Evolutionary conservation across 64 coral and sea anemone genomes (phyloP), one percentile per base, ranked within the genome.

Genomic region (Stylophora pistillata): DNA sequence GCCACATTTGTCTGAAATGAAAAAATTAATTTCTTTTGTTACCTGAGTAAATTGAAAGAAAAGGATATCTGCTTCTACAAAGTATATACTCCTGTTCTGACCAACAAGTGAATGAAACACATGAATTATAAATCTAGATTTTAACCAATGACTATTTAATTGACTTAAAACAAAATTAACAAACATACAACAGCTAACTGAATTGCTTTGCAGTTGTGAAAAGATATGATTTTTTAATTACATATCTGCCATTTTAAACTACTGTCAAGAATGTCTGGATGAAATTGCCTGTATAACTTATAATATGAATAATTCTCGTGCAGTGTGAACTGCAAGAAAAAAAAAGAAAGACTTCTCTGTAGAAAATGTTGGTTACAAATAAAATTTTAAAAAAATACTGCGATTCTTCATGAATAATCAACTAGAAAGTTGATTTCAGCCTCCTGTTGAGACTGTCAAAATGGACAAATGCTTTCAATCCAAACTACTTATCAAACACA

Each of bases 391-490:
- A 71, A 71, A 54, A 53, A 60, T 69, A 68, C n/a, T 53, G 12
- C 21, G 66, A 32, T 15, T 65, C 31, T 84, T 84, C 33, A 84
- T 84, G 69, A 84, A 84, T 84, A 84, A 84, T 84, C 60, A 84
- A 68, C 30, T 16, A 65, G 11, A 14, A 60, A 26, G 31, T 79
- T 52, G 18, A 23, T 52, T 76, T 76, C 12, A 32, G 37, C 1
- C 30, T 66, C 58, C 60, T 65, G 30, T 9, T 32, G 34, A 82
- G 27, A 30, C 60, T 69, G 33, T 15, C 10, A 53, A 84, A 17
- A 84, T 4, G 41, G 31, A 41, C 54, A 79, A 15, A 60, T 9
- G 14, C 57, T 25, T 59, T 9, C 57, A 60, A 47, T 12, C 64
- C 23, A 68, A 68, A 68, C 5, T 21, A 68, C n/a, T 68, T 25